A percentile compares a stretch with the other conserved stretches of the same genome.
phyloP scores from a whole-genome alignment of 92 coral and sea anemone species.

The Phenganax stokvisi region DNA sequence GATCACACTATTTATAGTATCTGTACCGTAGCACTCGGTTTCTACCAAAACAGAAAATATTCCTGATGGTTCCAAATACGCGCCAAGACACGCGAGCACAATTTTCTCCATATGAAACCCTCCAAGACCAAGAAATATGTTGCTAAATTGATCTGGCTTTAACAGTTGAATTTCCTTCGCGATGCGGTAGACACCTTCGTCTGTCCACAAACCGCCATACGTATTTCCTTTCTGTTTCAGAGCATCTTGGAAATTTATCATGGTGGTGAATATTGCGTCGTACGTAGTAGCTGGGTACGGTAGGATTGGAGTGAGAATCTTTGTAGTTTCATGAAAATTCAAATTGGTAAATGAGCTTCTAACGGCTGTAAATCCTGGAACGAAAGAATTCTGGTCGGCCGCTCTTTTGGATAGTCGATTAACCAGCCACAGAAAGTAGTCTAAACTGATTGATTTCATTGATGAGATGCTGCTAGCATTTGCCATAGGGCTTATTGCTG shows the following conservation, averaged over 20 bases:
- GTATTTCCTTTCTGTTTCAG: constrained; percentile 30
- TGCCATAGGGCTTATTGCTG: constrained; percentile 3
- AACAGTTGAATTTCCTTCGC: constrained; percentile 16
- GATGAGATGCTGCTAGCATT: neutral
- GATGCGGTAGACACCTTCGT: constrained; percentile 26
- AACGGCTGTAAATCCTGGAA: constrained; percentile 26
- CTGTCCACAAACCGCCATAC: constrained; percentile 26
- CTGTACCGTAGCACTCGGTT: constrained; percentile 29
- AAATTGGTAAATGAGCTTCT: neutral
- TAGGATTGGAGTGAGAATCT: constrained; percentile 27
- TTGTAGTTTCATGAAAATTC: constrained; percentile 18
- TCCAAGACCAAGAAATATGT: constrained; percentile 29
- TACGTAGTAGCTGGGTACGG: constrained; percentile 29
- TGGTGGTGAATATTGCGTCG: constrained; percentile 24
- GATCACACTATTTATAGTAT: constrained; percentile 13
- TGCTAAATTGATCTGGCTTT: constrained; percentile 12
- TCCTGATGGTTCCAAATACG: constrained; percentile 25
- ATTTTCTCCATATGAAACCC: constrained; percentile 32
- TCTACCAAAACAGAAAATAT: constrained; percentile 22
- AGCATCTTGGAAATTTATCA: constrained; percentile 25
- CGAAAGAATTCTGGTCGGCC: neutral
- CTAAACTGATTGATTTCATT: neutral
- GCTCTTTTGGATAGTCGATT: neutral
- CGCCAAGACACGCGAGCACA: constrained; percentile 22
- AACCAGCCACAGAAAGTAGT: constrained; percentile 7